phyloP scores from a whole-genome alignment of 2,888 invertebrate genomes.

The Petrolisthes manimaculis region DNA sequence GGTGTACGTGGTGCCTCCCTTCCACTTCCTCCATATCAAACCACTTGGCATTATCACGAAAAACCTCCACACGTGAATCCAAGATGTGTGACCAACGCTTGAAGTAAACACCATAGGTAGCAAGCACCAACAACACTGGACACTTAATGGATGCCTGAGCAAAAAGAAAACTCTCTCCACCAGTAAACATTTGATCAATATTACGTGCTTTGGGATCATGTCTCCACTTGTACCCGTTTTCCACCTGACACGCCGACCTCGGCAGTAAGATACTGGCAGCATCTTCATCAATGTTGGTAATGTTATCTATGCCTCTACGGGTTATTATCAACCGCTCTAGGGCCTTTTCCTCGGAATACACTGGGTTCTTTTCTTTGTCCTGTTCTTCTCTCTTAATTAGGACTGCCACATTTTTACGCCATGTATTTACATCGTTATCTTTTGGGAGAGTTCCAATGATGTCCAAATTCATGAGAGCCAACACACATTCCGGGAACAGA shows the following conservation, averaged over 20 bases:
- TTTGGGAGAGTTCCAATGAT: background rate
- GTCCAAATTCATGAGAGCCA: conserved; percentile 31
- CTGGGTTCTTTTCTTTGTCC: conserved; percentile 3
- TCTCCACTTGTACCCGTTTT: conserved; percentile 38
- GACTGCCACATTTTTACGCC: background rate
- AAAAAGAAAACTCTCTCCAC: background rate
- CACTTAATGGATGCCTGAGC: conserved; percentile 36
- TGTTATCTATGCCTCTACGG: background rate
- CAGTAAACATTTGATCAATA: background rate
- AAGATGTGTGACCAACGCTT: background rate
- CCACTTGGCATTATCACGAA: conserved; percentile 24
- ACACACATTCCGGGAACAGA: conserved; percentile 39
- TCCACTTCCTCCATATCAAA: conserved; percentile 27
- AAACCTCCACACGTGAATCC: background rate
- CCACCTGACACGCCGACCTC: conserved; percentile 25
- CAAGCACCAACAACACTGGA: conserved; percentile 30
- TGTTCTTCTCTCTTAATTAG: conserved; percentile 26
- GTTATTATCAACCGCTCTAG: conserved; percentile 37
- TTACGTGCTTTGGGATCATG: conserved; percentile 42
- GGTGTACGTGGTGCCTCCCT: conserved; percentile 55
- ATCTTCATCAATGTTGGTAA: conserved; percentile 29
- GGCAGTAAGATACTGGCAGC: conserved; percentile 41
- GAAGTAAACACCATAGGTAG: conserved; percentile 22
- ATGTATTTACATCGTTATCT: background rate
- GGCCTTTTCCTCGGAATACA: conserved; percentile 35